phyloP scores from a whole-genome alignment of 2,888 invertebrate species.

The Drosophila setosimentum region DNA sequence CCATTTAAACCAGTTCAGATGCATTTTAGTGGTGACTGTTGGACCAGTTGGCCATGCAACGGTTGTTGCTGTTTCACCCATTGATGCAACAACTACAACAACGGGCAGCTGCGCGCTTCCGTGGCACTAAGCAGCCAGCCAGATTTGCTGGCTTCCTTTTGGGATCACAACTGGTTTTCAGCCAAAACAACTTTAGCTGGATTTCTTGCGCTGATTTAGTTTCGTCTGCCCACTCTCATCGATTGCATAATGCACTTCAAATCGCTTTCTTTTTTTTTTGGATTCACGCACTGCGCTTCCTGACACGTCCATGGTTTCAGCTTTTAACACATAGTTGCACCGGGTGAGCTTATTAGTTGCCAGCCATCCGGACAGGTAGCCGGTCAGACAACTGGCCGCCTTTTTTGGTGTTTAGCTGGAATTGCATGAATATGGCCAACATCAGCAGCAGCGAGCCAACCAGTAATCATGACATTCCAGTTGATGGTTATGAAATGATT shows the following conservation, averaged over 20 bases:
- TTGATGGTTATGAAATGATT: slow-evolving; percentile 51
- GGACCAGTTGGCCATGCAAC: slow-evolving; percentile 23
- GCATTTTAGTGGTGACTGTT: slow-evolving; percentile 19
- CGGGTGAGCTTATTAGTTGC: slow-evolving; percentile 45
- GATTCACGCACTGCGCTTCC: slow-evolving; percentile 67
- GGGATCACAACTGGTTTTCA: slow-evolving; percentile 42
- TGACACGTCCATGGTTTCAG: slow-evolving; percentile 32
- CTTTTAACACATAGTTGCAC: slow-evolving; percentile 10
- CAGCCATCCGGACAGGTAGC: background rate
- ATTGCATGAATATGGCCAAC: slow-evolving; percentile 22
- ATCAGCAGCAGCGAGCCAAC: slow-evolving; percentile 11
- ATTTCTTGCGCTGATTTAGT: slow-evolving; percentile 69
- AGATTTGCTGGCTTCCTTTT: slow-evolving; percentile 46
- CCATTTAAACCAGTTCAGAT: slow-evolving; percentile 70
- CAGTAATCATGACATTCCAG: slow-evolving; percentile 37
- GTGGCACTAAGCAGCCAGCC: slow-evolving; percentile 60
- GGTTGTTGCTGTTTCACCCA: slow-evolving; percentile 34
- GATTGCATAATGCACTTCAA: slow-evolving; percentile 59
- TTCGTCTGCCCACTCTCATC: slow-evolving; percentile 52
- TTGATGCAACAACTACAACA: slow-evolving; percentile 46
- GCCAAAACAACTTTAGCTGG: slow-evolving; percentile 6
- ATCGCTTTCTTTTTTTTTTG: slow-evolving; percentile 41
- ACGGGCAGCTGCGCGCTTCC: slow-evolving; percentile 55
- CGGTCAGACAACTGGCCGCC: slow-evolving; percentile 35
- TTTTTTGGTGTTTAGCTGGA: slow-evolving; percentile 30